Percentiles rank a stretch among this genome's conserved stretches.
Evolutionary conservation across 2,113 vertebrate species (phyloP).

Genomic region (Caloenas nicobarica): DNA sequence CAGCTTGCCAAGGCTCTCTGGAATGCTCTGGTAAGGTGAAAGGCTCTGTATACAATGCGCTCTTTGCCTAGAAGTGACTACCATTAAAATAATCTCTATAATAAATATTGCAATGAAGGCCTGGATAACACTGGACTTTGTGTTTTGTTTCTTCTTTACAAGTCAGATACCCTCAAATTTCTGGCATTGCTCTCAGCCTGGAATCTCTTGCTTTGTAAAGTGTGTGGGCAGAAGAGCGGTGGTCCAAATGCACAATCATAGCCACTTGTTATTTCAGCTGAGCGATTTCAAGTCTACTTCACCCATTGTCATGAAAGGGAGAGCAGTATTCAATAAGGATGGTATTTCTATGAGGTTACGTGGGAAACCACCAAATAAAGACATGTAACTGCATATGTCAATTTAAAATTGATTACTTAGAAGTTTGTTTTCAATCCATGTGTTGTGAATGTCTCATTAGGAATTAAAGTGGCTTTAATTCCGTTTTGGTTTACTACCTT

Average conservation of each 20-base stretch:
- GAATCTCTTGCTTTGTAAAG: background rate
- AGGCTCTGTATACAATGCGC: background rate
- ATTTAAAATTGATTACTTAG: background rate
- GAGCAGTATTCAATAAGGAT: background rate
- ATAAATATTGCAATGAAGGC: background rate
- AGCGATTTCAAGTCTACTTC: background rate
- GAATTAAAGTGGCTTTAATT: conserved; percentile 5
- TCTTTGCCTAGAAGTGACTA: background rate
- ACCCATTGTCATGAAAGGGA: background rate
- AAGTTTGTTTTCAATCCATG: background rate
- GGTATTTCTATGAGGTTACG: background rate
- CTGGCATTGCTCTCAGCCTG: background rate
- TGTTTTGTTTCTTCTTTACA: background rate
- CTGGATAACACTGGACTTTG: background rate
- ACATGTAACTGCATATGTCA: background rate
- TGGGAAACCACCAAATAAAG: background rate
- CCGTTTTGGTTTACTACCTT: conserved; percentile 13
- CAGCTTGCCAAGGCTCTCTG: conserved; percentile 88
- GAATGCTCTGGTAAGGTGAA: conserved; percentile 84
- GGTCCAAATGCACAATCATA: background rate
- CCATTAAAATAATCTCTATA: background rate
- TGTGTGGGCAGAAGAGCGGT: background rate
- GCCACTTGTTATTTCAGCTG: background rate
- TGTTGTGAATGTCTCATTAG: background rate
- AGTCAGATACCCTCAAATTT: background rate